Conservation (phyloP, 2,888 invertebrate genomes). For the Xanthia icteritia region DNA sequence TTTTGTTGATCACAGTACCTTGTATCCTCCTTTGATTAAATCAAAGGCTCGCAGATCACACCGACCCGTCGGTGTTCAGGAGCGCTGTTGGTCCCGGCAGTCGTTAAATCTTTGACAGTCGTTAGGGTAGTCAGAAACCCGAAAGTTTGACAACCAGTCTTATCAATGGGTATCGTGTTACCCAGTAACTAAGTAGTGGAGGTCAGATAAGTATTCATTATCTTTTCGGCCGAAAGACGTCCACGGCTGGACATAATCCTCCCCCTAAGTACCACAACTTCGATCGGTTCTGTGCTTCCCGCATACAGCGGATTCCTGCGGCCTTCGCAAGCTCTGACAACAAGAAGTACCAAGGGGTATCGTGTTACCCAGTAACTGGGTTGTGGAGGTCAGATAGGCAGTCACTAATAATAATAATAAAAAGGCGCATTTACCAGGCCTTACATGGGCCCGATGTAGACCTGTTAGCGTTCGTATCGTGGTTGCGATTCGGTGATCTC, state of each 20-base stretch:
- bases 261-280: too few relatives aligned
- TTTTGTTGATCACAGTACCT: neutral
- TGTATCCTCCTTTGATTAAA: neutral
- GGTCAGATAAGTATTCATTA: neutral
- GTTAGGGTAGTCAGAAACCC: neutral
- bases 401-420: too few relatives aligned
- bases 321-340: too few relatives aligned
- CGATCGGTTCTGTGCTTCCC: too few relatives aligned
- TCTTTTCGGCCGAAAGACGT: too few relatives aligned
- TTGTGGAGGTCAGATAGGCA: neutral
- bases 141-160: neutral
- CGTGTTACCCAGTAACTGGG: neutral
- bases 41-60: neutral
- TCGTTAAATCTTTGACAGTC: neutral
- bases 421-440: too few relatives aligned
- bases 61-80: too few relatives aligned
- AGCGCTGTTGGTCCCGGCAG: neutral
- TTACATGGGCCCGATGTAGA: too few relatives aligned
- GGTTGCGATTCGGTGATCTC: too few relatives aligned
- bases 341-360: neutral
- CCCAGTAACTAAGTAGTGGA: neutral
- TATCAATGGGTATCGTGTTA: neutral
- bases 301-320: too few relatives aligned
- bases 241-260: too few relatives aligned
- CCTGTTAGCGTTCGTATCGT: too few relatives aligned